A percentile compares a stretch with the other conserved stretches of the same genome.
Evolutionary conservation across 2,888 invertebrate species (phyloP).

Genomic region (Clivina fossor): DNA sequence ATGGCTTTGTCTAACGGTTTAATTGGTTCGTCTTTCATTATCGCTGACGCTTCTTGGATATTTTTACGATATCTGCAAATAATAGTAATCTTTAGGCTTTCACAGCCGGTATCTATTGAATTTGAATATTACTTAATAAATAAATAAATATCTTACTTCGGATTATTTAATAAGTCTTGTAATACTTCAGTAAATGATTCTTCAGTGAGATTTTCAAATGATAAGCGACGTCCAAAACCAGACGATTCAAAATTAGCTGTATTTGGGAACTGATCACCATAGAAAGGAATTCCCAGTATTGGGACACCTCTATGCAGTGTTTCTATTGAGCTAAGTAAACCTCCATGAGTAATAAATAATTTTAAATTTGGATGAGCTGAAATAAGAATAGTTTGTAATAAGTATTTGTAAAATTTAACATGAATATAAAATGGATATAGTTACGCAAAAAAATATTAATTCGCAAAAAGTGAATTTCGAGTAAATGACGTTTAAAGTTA

Average conservation of each 20-base stretch:
- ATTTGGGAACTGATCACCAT: conserved; percentile 31
- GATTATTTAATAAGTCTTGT: conserved; percentile 48
- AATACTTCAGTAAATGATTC: conserved; percentile 49
- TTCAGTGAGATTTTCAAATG: conserved; percentile 50
- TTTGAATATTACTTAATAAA: background rate
- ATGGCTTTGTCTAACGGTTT: conserved; percentile 26
- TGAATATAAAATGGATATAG: too few species aligned
- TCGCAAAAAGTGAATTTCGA: too few species aligned
- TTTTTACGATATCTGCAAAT: conserved; percentile 24
- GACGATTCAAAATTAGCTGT: conserved; percentile 13
- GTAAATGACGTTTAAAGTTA: too few species aligned
- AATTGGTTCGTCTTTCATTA: conserved; percentile 22
- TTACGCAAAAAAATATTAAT: too few species aligned
- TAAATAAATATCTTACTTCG: conserved; percentile 38
- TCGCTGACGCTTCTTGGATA: conserved; percentile 7
- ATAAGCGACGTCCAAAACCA: conserved; percentile 50
- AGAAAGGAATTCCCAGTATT: conserved; percentile 27
- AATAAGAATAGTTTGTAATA: conserved; percentile 7
- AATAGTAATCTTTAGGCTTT: too few species aligned
- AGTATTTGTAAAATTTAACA: too few species aligned
- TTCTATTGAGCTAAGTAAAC: conserved; percentile 28
- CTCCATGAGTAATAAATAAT: conserved; percentile 34
- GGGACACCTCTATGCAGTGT: conserved; percentile 32
- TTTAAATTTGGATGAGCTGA: conserved; percentile 34
- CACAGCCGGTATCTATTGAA: background rate